These are phyloP conservation scores for Acrossocheilus fasciatus DNA, from an alignment of 2,797 vertebrate species.

Conservation along the genomic window DNA sequence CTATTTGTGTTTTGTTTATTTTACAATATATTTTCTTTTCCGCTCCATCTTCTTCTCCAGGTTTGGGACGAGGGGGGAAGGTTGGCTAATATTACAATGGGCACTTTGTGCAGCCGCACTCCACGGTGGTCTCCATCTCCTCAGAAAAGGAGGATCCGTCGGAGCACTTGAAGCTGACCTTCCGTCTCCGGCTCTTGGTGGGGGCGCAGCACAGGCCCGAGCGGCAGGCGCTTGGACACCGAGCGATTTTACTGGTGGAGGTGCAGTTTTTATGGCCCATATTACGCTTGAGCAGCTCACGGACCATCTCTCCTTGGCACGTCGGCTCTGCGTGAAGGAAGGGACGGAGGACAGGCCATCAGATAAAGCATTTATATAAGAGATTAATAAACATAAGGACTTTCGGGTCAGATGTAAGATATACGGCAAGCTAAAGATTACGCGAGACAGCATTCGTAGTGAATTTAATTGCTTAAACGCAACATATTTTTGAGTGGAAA, in stretches of 20 bases:
- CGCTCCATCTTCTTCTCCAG: constrained; percentile 73
- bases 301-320: constrained; percentile 89
- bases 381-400: constrained; percentile 1
- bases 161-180: constrained; percentile 91
- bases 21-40: constrained; percentile 99
- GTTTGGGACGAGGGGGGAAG: too few species aligned
- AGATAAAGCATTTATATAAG: neutral
- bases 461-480: neutral
- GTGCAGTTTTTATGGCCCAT: constrained; percentile 86
- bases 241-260: constrained; percentile 85
- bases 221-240: constrained; percentile 86
- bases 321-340: constrained; percentile 77
- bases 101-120: constrained; percentile 92
- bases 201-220: constrained; percentile 87
- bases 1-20: constrained; percentile 91
- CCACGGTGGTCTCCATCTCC: constrained; percentile 91
- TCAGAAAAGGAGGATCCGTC: constrained; percentile 92
- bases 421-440: neutral
- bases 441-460: neutral
- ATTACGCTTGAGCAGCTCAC: constrained; percentile 90
- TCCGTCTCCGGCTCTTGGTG: constrained; percentile 89
- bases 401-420: neutral
- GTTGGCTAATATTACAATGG: constrained; percentile 78
- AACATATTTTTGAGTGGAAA: neutral
- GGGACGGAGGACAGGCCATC: neutral